phyloP scores from a whole-genome alignment of 2,797 vertebrate species.

The Trachops cirrhosus region DNA sequence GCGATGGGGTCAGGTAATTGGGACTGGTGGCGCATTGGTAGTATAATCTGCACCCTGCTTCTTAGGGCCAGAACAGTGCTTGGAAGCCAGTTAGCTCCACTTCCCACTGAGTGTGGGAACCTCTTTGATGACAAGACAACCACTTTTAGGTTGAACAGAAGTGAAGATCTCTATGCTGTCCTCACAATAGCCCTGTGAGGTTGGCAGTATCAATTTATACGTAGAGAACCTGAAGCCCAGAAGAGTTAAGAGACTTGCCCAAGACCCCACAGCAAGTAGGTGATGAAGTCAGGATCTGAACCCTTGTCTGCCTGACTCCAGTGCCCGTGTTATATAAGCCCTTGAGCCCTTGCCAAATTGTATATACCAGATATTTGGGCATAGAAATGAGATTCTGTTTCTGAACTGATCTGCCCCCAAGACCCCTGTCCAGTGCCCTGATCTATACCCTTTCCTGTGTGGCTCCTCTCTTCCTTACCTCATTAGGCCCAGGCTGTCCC shows the following conservation, averaged over 20 bases:
- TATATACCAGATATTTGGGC: not conserved
- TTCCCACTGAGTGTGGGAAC: not conserved
- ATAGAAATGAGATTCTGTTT: conserved; percentile 25
- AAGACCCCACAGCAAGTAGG: not conserved
- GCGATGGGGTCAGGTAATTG: not conserved
- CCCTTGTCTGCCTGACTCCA: not conserved
- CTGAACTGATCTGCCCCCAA: not conserved
- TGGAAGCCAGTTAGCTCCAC: not conserved
- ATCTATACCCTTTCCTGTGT: not conserved
- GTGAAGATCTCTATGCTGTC: not conserved
- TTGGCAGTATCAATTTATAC: not conserved
- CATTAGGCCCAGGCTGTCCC: conserved; percentile 54
- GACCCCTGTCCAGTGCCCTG: not conserved
- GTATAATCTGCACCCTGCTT: not conserved
- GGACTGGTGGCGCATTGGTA: not conserved
- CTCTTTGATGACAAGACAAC: not conserved
- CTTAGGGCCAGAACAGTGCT: not conserved
- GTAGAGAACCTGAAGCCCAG: not conserved
- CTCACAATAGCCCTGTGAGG: not conserved
- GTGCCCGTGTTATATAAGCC: not conserved
- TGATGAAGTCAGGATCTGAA: not conserved
- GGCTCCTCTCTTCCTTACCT: conserved; percentile 13
- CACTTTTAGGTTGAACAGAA: not conserved
- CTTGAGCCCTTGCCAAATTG: not conserved
- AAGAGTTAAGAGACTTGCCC: conserved; percentile 3